Base-by-base conservation (phyloP, 1,140 invertebrate species). In the Drosophila truncata region DNA sequence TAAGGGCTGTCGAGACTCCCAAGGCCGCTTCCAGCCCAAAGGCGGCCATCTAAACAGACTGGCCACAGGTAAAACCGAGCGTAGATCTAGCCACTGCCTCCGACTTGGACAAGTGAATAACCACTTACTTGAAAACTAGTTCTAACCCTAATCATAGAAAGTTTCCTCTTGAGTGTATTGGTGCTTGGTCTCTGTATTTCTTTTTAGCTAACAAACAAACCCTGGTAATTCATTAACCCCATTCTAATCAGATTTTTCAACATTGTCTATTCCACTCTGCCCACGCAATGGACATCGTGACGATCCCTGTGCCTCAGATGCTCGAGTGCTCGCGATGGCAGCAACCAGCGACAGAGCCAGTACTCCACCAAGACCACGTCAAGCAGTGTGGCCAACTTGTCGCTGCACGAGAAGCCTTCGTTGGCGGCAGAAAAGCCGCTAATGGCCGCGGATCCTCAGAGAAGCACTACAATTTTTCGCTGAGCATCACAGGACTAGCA, bases 301-400 rank as follows among this genome's bases (percentile, higher is more conserved):
- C 69, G 25, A 61, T 33, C 37, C 3, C 41, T 37, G 50, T 16
- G 35, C 47, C n/a, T 2, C 62, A 92, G 91, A 78, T 92, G 88
- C 73, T 78, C 85, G 35, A 92, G 91, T 58, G 73, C 35, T 13
- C 77, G 91, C 37, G 87, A 91, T 23, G 79, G 86, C 54, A 90
- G 91, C 73, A 74, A 82, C 50, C 91, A 92, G 52, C 86, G 91
- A 23, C 91, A 92, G 75, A 92, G 91, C 54, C 91, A 92, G 58
- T 92, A 92, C 60, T 92, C 91, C 54, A 92, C 91, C 8, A 92
- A 92, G 67, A 92, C 91, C 27, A 92, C 87, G 16, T 88, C 91
- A 20, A 92, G 91, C 75, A 92, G 91, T 55, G 84, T 92, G 41
- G 91, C 84, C 31, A 92, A 91, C 66, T 65, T 92, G n/a, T 82